phyloP scores from a whole-genome alignment of 2,888 invertebrate species.

The Baronia brevicornis region DNA sequence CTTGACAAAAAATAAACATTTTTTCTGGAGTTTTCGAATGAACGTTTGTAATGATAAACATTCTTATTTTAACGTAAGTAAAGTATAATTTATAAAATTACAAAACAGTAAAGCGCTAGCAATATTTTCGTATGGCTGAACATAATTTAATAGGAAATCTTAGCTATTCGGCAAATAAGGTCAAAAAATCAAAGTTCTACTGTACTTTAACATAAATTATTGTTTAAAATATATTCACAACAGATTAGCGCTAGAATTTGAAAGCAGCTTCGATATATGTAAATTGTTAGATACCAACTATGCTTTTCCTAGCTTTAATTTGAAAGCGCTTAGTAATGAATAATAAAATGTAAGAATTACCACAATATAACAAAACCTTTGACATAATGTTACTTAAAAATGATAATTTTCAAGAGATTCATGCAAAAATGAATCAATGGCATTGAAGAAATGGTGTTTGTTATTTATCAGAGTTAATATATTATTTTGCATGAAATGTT shows the following conservation, averaged over 20 bases:
- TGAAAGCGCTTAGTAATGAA: conserved; percentile 62
- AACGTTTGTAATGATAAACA: too few relatives aligned
- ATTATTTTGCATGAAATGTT: conserved; percentile 51
- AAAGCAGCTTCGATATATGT: conserved; percentile 39
- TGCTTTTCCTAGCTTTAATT: conserved; percentile 65
- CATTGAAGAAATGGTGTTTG: conserved; percentile 73
- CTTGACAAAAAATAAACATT: too few relatives aligned
- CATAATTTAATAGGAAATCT: neutral
- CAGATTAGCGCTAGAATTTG: conserved; percentile 48
- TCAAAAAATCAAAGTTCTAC: conserved; percentile 27
- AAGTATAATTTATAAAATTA: too few relatives aligned
- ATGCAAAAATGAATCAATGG: conserved; percentile 73
- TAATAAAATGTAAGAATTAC: conserved; percentile 45
- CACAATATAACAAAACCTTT: conserved; percentile 25
- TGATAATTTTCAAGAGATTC: conserved; percentile 56
- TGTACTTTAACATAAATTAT: conserved; percentile 32
- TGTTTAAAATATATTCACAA: conserved; percentile 35
- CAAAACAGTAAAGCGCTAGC: too few relatives aligned
- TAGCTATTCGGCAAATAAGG: conserved; percentile 7
- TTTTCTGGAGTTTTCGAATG: too few relatives aligned
- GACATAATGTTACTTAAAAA: conserved; percentile 25
- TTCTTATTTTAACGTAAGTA: too few relatives aligned
- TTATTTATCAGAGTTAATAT: conserved; percentile 47
- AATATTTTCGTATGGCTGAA: too few relatives aligned
- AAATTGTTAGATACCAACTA: conserved; percentile 58